Conservation (phyloP, 2,113 vertebrate species). For the Megalops atlanticus region DNA sequence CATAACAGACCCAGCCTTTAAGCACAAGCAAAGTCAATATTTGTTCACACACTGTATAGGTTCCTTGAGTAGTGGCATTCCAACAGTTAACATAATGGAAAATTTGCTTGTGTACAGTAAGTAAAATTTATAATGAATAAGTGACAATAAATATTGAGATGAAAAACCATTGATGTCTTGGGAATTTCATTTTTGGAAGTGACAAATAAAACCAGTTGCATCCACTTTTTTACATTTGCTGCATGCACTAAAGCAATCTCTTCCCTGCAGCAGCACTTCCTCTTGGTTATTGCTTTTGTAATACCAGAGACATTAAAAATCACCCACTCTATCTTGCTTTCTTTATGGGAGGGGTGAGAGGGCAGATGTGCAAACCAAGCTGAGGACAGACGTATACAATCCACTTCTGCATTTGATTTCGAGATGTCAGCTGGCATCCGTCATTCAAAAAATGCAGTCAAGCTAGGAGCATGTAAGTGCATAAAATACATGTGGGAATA, state of each 20-base stretch:
- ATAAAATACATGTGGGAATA: background rate
- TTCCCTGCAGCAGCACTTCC: background rate
- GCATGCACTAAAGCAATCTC: background rate
- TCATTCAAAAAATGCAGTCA: background rate
- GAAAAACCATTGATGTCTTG: background rate
- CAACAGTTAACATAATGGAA: conserved; percentile 37
- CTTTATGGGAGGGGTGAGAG: background rate
- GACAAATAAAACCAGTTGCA: no score
- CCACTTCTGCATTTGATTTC: no score
- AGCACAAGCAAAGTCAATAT: conserved; percentile 60
- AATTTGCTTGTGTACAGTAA: conserved; percentile 29
- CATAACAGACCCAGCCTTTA: conserved; percentile 40
- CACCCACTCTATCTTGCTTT: background rate
- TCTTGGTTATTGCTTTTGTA: background rate
- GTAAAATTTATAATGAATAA: conserved; percentile 23
- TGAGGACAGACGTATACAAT: no score
- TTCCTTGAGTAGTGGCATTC: conserved; percentile 34
- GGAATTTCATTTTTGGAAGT: background rate
- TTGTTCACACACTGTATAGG: conserved; percentile 44
- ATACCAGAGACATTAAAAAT: background rate
- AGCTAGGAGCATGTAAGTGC: background rate
- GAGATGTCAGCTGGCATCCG: background rate
- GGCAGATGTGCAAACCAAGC: background rate
- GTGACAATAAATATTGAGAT: conserved; percentile 18
- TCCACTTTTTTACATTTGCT: background rate